Conservation (phyloP, 2,888 invertebrate species). For the Steromphala cineraria region DNA sequence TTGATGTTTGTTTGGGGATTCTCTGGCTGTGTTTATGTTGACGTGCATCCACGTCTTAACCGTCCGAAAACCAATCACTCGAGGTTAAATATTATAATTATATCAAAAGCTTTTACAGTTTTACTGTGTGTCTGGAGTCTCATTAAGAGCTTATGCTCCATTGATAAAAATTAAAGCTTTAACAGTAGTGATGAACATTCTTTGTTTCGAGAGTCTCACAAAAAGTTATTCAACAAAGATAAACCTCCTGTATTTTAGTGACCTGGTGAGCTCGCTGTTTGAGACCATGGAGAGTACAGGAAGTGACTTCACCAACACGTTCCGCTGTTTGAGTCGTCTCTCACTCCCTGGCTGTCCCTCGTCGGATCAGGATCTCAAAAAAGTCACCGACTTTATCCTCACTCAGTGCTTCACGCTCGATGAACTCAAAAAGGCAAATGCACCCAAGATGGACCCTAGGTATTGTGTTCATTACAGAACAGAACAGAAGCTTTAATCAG, state of each 20-base stretch:
- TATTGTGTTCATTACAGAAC: slow-evolving; percentile 34
- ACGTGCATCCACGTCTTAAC: too few species aligned
- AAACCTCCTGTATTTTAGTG: neutral
- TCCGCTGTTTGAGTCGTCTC: slow-evolving; percentile 69
- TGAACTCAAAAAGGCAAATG: slow-evolving; percentile 55
- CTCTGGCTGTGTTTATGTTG: too few species aligned
- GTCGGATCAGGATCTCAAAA: slow-evolving; percentile 42
- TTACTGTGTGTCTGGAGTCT: too few species aligned
- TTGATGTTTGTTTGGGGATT: too few species aligned
- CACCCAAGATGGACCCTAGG: slow-evolving; percentile 72
- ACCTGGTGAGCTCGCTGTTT: slow-evolving; percentile 78
- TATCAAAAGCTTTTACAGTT: too few species aligned
- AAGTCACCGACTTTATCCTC: slow-evolving; percentile 58
- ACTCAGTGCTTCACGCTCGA: slow-evolving; percentile 72
- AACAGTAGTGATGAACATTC: too few species aligned
- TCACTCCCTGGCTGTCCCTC: slow-evolving; percentile 64
- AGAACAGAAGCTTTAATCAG: too few species aligned
- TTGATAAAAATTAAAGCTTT: too few species aligned
- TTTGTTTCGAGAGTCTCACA: too few species aligned
- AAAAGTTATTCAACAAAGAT: neutral
- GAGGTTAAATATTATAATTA: too few species aligned
- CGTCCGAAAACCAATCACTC: too few species aligned
- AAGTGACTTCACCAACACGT: slow-evolving; percentile 81
- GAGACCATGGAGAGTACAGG: slow-evolving; percentile 82
- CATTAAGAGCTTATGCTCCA: too few species aligned